These are phyloP conservation scores for Drosophila nebulosa DNA, from an alignment of 1,140 invertebrate species.

Conservation along the genomic window DNA sequence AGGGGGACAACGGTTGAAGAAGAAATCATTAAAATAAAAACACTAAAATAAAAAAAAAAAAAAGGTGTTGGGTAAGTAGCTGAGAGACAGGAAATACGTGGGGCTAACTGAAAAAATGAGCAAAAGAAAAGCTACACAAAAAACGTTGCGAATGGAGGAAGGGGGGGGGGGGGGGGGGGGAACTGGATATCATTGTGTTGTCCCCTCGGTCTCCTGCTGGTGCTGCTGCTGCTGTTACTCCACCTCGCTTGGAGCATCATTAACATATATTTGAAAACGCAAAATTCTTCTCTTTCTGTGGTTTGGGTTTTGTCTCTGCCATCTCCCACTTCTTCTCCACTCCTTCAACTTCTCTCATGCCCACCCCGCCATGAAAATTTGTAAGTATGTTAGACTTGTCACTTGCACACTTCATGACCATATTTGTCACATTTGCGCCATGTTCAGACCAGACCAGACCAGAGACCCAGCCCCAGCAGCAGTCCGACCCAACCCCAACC, in stretches of 20 bases:
- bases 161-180: neutral
- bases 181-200: constrained; percentile 67
- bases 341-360: neutral
- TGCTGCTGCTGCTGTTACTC: neutral
- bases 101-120: constrained; percentile 46
- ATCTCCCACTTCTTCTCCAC: neutral
- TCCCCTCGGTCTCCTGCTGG: neutral
- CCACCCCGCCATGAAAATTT: constrained; percentile 62
- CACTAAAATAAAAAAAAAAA: constrained; percentile 44
- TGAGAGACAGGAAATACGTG: constrained; percentile 64
- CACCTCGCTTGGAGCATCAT: constrained; percentile 41
- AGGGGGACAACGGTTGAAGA: neutral
- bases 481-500: constrained; percentile 12
- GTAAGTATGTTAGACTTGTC: constrained; percentile 79
- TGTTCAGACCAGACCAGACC: constrained; percentile 36
- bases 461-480: neutral
- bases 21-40: constrained; percentile 75
- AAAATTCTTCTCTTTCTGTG: constrained; percentile 50
- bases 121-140: constrained; percentile 8
- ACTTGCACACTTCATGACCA: constrained; percentile 79
- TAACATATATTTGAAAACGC: constrained; percentile 77
- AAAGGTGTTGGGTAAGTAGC: constrained; percentile 49
- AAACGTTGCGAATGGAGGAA: neutral
- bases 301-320: constrained; percentile 25
- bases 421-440: constrained; percentile 79